phyloP scores from a whole-genome alignment of 1,140 invertebrate species.

The Saccostrea glomerata region DNA sequence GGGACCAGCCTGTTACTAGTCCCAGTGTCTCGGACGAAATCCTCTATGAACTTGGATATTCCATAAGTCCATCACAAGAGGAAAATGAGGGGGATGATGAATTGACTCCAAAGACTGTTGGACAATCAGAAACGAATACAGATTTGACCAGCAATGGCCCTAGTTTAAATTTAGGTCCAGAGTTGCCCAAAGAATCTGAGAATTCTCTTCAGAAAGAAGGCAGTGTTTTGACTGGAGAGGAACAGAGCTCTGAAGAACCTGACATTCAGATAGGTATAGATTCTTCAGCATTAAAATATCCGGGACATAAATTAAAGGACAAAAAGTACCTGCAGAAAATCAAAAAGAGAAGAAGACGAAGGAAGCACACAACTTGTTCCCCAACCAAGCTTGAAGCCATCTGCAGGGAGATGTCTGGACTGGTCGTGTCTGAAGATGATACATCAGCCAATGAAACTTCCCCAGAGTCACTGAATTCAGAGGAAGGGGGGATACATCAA shows the following conservation, averaged over 20 bases:
- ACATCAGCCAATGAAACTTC: slow-evolving; percentile 4
- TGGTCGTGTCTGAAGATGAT: slow-evolving; percentile 9
- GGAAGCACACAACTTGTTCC: background rate
- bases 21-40: slow-evolving; percentile 4
- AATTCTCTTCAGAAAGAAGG: background rate
- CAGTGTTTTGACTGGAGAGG: background rate
- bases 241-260: background rate
- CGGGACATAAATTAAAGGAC: slow-evolving; percentile 12
- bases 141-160: background rate
- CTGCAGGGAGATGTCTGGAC: slow-evolving; percentile 14
- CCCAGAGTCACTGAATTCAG: background rate
- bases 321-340: slow-evolving; percentile 13
- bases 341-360: slow-evolving; percentile 5
- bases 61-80: slow-evolving; percentile 4
- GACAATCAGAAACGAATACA: background rate
- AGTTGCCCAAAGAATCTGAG: background rate
- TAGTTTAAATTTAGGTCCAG: background rate
- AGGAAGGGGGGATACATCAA: background rate
- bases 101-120: background rate
- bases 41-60: slow-evolving; percentile 21
- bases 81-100: background rate
- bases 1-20: slow-evolving; percentile 12
- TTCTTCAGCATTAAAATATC: background rate
- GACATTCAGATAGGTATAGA: background rate
- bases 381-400: slow-evolving; percentile 7